Percentiles rank a stretch among this genome's conserved stretches.
phyloP scores from a whole-genome alignment of 2,888 invertebrate genomes.

The Eristalis intricaria region DNA sequence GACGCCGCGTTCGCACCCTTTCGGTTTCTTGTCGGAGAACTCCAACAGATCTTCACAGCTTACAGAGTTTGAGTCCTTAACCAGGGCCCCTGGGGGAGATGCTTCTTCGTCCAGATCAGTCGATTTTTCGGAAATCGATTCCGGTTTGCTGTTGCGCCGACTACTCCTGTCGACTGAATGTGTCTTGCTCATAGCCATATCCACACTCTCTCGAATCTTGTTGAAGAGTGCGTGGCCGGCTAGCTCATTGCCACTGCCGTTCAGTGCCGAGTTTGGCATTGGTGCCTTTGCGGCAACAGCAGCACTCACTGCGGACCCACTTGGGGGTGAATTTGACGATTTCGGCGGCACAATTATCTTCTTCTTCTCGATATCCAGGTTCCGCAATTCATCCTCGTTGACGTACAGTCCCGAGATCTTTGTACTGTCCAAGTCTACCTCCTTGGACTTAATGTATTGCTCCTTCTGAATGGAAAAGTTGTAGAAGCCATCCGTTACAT shows the following conservation, averaged over 20 bases:
- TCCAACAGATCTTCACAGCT: slow-evolving; percentile 95
- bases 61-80: slow-evolving; percentile 87
- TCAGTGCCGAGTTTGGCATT: slow-evolving; percentile 17
- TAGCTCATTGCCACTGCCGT: slow-evolving; percentile 75
- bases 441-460: slow-evolving; percentile 78
- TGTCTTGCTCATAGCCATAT: slow-evolving; percentile 77
- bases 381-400: slow-evolving; percentile 79
- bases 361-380: slow-evolving; percentile 78
- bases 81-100: slow-evolving; percentile 74
- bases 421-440: slow-evolving; percentile 76
- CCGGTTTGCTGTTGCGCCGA: slow-evolving; percentile 38
- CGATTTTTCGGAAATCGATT: slow-evolving; percentile 17
- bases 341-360: slow-evolving; percentile 71
- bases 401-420: slow-evolving; percentile 78
- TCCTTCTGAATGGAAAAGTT: slow-evolving; percentile 81
- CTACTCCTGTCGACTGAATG: slow-evolving; percentile 44
- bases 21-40: slow-evolving; percentile 92
- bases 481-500: slow-evolving; percentile 80
- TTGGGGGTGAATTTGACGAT: slow-evolving; percentile 1
- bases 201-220: slow-evolving; percentile 80
- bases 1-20: slow-evolving; percentile 90
- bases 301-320: not conserved
- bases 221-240: slow-evolving; percentile 80
- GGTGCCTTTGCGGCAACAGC: slow-evolving; percentile 17
- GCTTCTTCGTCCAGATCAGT: slow-evolving; percentile 37